phyloP scores from a whole-genome alignment of 1,140 invertebrate genomes.

The Tetraneura akinire region DNA sequence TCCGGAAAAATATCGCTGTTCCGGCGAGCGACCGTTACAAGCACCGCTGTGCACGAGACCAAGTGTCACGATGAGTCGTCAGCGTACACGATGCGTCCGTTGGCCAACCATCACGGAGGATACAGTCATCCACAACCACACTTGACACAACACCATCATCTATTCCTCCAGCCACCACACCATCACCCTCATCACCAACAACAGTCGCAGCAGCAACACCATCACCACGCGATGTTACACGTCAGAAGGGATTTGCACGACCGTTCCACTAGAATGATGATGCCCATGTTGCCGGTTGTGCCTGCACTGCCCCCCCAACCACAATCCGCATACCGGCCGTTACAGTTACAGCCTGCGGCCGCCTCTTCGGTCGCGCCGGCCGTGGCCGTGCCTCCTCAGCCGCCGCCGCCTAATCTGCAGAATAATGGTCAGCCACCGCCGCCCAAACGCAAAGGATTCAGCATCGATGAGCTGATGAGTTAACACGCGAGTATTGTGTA shows the following conservation, averaged over 20 bases:
- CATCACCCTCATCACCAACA: background rate
- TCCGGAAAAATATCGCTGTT: slow-evolving; percentile 22
- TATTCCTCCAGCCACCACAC: background rate
- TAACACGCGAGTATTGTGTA: background rate
- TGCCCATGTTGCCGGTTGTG: background rate
- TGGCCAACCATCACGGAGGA: background rate
- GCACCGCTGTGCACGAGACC: slow-evolving; percentile 15
- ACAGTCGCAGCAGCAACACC: slow-evolving; percentile 36
- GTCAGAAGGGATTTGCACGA: slow-evolving; percentile 7
- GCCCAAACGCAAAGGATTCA: slow-evolving; percentile 68
- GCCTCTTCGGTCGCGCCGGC: background rate
- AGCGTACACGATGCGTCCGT: slow-evolving; percentile 42
- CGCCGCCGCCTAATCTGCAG: slow-evolving; percentile 46
- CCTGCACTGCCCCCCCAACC: background rate
- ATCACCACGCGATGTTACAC: slow-evolving; percentile 7
- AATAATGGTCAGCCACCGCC: slow-evolving; percentile 52
- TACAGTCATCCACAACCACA: background rate
- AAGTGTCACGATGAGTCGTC: slow-evolving; percentile 48
- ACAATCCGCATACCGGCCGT: slow-evolving; percentile 4
- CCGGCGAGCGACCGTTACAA: background rate
- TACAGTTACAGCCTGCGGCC: background rate
- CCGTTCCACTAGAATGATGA: background rate
- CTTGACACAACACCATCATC: background rate
- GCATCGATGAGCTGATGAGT: slow-evolving; percentile 78
- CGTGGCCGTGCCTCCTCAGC: background rate